Percentiles rank a stretch among this genome's conserved stretches.
Evolutionary conservation across 2,888 invertebrate species (phyloP).

Genomic region (Deroplatys truncata): DNA sequence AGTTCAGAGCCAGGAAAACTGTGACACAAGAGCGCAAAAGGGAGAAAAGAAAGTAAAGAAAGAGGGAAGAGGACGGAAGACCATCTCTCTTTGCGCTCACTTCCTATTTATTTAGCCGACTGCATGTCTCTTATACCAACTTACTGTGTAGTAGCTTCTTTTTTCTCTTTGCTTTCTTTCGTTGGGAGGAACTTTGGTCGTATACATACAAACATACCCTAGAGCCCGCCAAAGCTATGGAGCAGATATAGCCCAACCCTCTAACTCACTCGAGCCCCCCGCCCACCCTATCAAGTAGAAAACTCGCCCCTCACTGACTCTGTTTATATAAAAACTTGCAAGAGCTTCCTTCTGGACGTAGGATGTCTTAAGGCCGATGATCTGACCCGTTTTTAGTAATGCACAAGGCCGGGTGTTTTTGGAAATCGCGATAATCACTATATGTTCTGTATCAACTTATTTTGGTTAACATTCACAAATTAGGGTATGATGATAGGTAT

Average conservation of each 20-base stretch:
- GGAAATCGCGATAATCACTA: too few species aligned
- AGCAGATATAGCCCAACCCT: neutral
- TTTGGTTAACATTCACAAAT: too few species aligned
- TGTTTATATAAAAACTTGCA: neutral
- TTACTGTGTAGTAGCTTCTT: neutral
- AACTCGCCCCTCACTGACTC: neutral
- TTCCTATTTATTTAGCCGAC: constrained; percentile 17
- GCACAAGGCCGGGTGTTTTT: too few species aligned
- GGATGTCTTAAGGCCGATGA: neutral
- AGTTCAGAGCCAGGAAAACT: neutral
- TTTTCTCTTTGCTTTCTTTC: neutral
- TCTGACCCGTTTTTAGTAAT: neutral
- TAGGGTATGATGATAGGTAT: too few species aligned
- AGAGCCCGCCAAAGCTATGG: constrained; percentile 9
- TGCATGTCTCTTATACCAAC: constrained; percentile 16
- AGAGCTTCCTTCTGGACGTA: neutral
- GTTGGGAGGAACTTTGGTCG: neutral
- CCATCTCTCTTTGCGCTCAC: neutral
- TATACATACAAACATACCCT: constrained; percentile 15
- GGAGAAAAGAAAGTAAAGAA: neutral
- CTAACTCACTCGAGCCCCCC: neutral
- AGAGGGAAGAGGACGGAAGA: neutral
- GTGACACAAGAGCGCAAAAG: neutral
- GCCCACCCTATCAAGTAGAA: neutral
- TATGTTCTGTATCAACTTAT: too few species aligned